phyloP scores from a whole-genome alignment of 2,888 invertebrate species.

The Idaea biselata region DNA sequence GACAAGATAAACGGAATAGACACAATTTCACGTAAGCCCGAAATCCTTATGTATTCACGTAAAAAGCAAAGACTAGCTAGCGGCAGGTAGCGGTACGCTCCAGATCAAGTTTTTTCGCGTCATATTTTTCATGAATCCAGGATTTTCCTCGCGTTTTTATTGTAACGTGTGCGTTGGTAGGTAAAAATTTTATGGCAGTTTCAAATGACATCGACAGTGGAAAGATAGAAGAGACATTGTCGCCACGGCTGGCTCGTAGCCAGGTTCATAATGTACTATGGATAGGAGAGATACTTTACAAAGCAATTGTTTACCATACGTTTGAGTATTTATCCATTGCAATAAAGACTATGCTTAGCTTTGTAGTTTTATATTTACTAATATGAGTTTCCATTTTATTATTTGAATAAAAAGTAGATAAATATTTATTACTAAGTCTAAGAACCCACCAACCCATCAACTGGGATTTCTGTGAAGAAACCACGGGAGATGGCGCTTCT shows the following conservation, averaged over 20 bases:
- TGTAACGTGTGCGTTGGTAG: slow-evolving; percentile 27
- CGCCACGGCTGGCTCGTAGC: slow-evolving; percentile 52
- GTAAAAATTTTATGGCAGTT: slow-evolving; percentile 37
- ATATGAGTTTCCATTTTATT: not conserved
- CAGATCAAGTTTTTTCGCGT: slow-evolving; percentile 16
- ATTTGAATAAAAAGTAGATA: not conserved
- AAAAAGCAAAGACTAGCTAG: slow-evolving; percentile 1
- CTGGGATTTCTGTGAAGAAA: too few relatives aligned
- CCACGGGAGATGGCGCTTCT: too few relatives aligned
- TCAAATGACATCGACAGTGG: slow-evolving; percentile 53
- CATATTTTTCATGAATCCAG: slow-evolving; percentile 24
- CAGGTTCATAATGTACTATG: slow-evolving; percentile 31
- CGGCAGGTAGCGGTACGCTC: slow-evolving; percentile 7
- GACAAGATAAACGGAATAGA: not conserved
- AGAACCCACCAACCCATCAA: too few relatives aligned
- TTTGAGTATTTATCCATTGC: slow-evolving; percentile 25
- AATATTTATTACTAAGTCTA: too few relatives aligned
- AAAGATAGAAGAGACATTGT: slow-evolving; percentile 51
- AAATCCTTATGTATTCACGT: not conserved
- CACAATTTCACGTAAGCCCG: not conserved
- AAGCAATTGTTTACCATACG: not conserved
- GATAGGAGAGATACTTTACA: not conserved
- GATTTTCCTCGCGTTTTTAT: slow-evolving; percentile 27
- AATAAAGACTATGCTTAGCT: slow-evolving; percentile 19
- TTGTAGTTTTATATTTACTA: not conserved